Evolutionary conservation across 2,113 vertebrate genomes (phyloP), one percentile per base, ranked within the genome.

Genomic region (Andinoacara biseriatus): DNA sequence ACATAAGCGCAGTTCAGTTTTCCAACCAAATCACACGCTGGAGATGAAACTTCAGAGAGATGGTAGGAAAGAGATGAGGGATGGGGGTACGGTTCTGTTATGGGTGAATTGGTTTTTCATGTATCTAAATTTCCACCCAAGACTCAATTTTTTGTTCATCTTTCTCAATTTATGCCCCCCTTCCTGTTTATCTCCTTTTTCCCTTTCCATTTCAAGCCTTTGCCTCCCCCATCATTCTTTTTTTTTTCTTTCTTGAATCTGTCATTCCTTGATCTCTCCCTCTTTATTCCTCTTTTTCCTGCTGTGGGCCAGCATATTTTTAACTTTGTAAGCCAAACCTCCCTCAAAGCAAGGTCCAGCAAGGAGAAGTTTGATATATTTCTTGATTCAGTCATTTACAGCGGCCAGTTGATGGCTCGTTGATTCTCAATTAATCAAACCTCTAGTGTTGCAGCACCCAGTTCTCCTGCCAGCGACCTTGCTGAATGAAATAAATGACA

Each of bases 391-490:
- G 67, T 87, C 59, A n/a, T 85, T 90, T 84, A 80, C 77, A 59
- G 83, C 5, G 5, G 65, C 5, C 11, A 2, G 52, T 76, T 85
- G 75, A 86, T 74, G 83, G 82, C 86, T 74, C 18, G 31, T 85
- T 87, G 84, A 78, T 86, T 88, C 65, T 29, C 85, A 82, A 89
- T 93, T 90, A 91, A 92, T 92, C 86, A 87, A 83, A 83, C 76
- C 84, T 89, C 74, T 74, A 54, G 80, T 74, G 81, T 77, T 83
- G 87, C 63, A 67, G 67, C 83, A 59, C 38, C 46, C n/a, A 5
- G 80, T 78, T 62, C 77, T 58, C 57, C 49, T 29, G 40, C 74
- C 74, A 33, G 82, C 77, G 87, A 92, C 91, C 84, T 92, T 89
- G 86, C 63, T 77, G 58, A 54, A 57, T n/a, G 78, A 56, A 84